Evolutionary conservation across 1,140 invertebrate genomes (phyloP).

Genomic region (Myzus persicae): DNA sequence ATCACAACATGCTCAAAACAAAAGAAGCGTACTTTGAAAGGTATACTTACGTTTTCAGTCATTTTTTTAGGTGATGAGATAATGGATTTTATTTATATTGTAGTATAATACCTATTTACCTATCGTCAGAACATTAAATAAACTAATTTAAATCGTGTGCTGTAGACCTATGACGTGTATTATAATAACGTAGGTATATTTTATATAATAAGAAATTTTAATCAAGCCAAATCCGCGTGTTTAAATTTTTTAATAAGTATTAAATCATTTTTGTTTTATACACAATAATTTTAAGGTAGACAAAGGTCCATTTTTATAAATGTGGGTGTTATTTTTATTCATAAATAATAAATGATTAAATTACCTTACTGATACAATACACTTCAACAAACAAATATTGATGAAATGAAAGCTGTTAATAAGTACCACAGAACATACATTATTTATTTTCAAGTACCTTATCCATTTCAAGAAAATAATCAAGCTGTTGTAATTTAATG

Average conservation of each 20-base stretch:
- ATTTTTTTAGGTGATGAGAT: not conserved
- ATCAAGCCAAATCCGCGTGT: not conserved
- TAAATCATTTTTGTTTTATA: too few species aligned
- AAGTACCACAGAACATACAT: not conserved
- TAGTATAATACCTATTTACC: not conserved
- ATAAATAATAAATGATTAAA: not conserved
- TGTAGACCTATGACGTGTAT: not conserved
- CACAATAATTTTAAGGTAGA: not conserved
- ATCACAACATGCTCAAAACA: not conserved
- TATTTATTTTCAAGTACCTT: not conserved
- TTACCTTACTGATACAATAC: not conserved
- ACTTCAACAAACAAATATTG: not conserved
- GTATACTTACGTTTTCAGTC: not conserved
- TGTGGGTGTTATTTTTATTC: not conserved
- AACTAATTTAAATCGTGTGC: not conserved
- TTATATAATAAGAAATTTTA: not conserved
- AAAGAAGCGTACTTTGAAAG: not conserved
- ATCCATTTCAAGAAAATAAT: not conserved
- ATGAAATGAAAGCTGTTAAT: not conserved
- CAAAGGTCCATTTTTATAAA: not conserved
- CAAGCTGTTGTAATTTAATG: not conserved
- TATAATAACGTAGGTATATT: not conserved
- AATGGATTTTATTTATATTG: not conserved
- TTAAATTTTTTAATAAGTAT: not conserved
- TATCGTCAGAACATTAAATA: not conserved